phyloP scores from a whole-genome alignment of 2,113 vertebrate genomes.

The Podilymbus podiceps region DNA sequence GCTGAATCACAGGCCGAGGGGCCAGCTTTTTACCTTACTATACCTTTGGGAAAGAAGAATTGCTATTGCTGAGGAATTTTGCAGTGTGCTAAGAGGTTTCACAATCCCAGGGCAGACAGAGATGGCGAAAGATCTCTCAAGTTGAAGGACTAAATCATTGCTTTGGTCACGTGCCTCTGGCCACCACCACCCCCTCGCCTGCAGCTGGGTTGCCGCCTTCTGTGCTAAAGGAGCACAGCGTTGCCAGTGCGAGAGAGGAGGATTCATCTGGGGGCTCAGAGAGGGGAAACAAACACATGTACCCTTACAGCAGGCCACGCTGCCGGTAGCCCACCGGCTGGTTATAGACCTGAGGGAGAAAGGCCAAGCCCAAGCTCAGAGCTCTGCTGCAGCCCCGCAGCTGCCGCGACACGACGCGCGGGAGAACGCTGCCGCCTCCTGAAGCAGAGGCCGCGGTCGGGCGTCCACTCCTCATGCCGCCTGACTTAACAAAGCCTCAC shows the following conservation, averaged over 20 bases:
- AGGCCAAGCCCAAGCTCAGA: background rate
- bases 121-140: background rate
- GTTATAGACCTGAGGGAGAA: background rate
- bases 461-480: background rate
- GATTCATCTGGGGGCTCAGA: background rate
- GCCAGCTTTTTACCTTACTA: background rate
- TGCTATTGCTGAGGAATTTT: background rate
- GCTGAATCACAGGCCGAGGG: background rate
- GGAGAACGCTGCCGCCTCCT: fast-evolving
- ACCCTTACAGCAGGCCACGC: fast-evolving
- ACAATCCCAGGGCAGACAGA: background rate
- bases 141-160: background rate
- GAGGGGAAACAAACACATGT: fast-evolving
- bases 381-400: background rate
- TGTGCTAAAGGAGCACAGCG: background rate
- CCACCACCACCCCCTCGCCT: background rate
- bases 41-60: conserved; percentile 4
- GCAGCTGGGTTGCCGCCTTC: background rate
- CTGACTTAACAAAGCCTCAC: background rate
- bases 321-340: background rate
- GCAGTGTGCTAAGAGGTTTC: background rate
- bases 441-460: background rate
- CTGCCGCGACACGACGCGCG: fast-evolving
- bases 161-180: fast-evolving
- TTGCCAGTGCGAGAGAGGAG: background rate